These are phyloP conservation scores for Myanophis thanlyinensis DNA, from an alignment of 2,113 vertebrate genomes.

Conservation along the genomic window DNA sequence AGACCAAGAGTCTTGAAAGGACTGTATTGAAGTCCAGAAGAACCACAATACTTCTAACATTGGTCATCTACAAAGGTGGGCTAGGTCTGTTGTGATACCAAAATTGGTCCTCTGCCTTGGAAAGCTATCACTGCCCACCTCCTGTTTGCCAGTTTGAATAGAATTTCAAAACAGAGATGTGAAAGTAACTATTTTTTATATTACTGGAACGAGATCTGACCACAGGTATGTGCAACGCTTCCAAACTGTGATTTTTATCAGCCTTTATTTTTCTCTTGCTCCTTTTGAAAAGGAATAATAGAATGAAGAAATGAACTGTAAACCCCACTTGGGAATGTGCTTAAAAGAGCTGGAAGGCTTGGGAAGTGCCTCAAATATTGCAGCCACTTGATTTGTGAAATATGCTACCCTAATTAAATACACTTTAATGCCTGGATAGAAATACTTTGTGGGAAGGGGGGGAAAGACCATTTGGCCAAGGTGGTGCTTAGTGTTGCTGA, in stretches of 20 bases:
- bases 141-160: neutral
- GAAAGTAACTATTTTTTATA: neutral
- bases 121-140: neutral
- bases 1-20: neutral
- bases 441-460: neutral
- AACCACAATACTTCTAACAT: neutral
- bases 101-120: neutral
- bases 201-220: neutral
- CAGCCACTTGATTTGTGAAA: neutral
- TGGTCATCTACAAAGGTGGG: neutral
- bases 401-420: constrained; percentile 8
- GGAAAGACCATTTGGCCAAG: neutral
- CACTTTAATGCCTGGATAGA: neutral
- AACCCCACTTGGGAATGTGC: neutral
- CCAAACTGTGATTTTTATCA: neutral
- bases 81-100: neutral
- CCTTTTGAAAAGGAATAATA: neutral
- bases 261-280: neutral
- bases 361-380: neutral
- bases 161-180: neutral
- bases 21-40: neutral
- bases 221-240: neutral
- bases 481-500: neutral
- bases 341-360: neutral
- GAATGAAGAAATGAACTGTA: neutral